Evolutionary conservation across 1,140 invertebrate species (phyloP).

Genomic region (Drosophila miranda): DNA sequence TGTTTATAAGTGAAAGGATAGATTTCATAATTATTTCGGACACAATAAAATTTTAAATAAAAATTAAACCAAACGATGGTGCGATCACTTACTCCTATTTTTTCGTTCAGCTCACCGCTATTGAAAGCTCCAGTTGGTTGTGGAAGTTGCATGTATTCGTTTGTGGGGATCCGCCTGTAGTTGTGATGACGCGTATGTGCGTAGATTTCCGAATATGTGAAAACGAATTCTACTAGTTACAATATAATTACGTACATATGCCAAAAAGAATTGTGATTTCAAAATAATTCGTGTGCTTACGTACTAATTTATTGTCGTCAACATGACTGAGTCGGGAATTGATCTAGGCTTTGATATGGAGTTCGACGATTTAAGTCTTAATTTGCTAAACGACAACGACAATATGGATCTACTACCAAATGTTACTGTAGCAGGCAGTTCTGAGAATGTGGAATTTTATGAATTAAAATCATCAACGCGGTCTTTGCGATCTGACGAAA

Average conservation of each 20-base stretch:
- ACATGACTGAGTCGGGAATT: conserved; percentile 37
- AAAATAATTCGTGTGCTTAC: conserved; percentile 3
- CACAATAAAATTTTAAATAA: too few relatives aligned
- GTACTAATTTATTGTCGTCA: neutral
- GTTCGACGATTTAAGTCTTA: conserved; percentile 41
- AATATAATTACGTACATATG: neutral
- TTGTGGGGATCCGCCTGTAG: neutral
- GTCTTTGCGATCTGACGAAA: conserved; percentile 32
- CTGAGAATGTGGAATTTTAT: conserved; percentile 36
- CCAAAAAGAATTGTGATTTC: neutral
- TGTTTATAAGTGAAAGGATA: too few relatives aligned
- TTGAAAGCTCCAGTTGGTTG: conserved; percentile 38
- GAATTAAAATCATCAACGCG: conserved; percentile 36
- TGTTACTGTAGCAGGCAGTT: conserved; percentile 31
- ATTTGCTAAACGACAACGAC: conserved; percentile 33
- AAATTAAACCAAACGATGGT: too few relatives aligned
- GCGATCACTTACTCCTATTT: neutral
- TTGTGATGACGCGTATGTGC: conserved; percentile 7
- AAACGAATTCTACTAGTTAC: neutral
- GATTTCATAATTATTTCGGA: too few relatives aligned
- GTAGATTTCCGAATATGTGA: conserved; percentile 2
- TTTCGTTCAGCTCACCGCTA: conserved; percentile 23
- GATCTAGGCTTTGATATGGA: conserved; percentile 42
- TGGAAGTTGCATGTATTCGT: conserved; percentile 24
- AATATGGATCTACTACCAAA: conserved; percentile 33